A percentile compares a stretch with the other conserved stretches of the same genome.
Evolutionary conservation across 1,140 invertebrate genomes (phyloP).

Genomic region (Antheraea pernyi): DNA sequence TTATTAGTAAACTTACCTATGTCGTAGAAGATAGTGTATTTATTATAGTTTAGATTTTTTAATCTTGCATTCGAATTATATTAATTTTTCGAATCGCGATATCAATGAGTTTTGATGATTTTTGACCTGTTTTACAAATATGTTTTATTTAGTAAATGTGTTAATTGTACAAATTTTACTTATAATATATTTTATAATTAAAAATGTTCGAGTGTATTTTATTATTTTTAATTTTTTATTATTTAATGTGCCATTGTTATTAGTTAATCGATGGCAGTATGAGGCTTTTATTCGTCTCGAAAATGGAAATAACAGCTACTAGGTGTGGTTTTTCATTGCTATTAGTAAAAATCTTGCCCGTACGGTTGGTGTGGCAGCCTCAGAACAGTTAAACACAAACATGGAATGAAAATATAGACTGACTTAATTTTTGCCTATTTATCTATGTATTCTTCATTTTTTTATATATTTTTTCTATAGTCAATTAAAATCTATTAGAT

Average conservation of each 20-base stretch:
- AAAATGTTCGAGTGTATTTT: not conserved
- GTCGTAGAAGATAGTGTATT: constrained; percentile 10
- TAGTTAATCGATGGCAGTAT: not conserved
- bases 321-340: not conserved
- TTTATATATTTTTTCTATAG: constrained; percentile 11
- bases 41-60: not conserved
- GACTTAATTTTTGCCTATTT: constrained; percentile 8
- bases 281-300: not conserved
- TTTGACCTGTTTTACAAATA: not conserved
- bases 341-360: constrained; percentile 1
- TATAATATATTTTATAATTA: not conserved
- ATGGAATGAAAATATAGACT: constrained; percentile 8
- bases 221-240: not conserved
- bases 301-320: not conserved
- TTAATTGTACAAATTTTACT: not conserved
- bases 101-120: not conserved
- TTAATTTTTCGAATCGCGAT: not conserved
- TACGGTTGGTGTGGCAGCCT: not conserved
- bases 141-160: not conserved
- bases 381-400: not conserved
- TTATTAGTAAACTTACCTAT: not conserved
- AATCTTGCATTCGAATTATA: not conserved
- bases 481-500: constrained; percentile 11
- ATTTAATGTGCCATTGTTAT: not conserved
- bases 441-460: constrained; percentile 7